Evolutionary conservation across 2,888 invertebrate species (phyloP).

Genomic region (Malachius bipustulatus): DNA sequence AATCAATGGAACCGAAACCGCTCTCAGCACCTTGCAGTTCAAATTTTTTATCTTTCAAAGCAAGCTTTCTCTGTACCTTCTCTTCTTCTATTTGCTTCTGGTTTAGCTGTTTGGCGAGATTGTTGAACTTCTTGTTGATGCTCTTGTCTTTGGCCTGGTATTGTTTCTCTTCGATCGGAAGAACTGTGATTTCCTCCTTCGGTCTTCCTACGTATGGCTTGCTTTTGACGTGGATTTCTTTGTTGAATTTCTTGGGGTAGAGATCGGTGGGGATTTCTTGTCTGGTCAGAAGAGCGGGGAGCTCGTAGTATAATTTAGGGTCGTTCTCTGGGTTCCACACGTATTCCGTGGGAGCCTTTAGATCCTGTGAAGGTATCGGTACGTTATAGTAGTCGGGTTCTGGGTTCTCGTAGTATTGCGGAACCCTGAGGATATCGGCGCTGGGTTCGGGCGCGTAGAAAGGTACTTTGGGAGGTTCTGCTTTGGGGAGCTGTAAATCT

Average conservation of each 20-base stretch:
- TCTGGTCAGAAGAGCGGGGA: conserved; percentile 33
- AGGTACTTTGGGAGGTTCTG: background rate
- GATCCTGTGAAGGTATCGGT: conserved; percentile 37
- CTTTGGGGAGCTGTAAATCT: background rate
- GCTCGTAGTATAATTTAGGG: conserved; percentile 32
- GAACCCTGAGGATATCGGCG: background rate
- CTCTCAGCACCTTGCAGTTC: too few species aligned
- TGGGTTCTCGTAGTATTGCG: conserved; percentile 11
- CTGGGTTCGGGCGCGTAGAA: background rate
- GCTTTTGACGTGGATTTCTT: conserved; percentile 36
- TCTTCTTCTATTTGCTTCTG: conserved; percentile 39
- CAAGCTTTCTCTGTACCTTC: conserved; percentile 30
- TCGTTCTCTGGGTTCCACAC: conserved; percentile 35
- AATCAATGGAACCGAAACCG: too few species aligned
- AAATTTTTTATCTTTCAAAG: too few species aligned
- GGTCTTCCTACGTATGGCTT: conserved; percentile 32
- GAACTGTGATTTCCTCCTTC: conserved; percentile 38
- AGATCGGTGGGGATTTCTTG: conserved; percentile 40
- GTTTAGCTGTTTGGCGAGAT: conserved; percentile 42
- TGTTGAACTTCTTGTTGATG: conserved; percentile 31
- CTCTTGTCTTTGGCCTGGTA: conserved; percentile 29
- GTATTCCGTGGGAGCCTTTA: conserved; percentile 37
- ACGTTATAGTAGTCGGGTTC: conserved; percentile 24
- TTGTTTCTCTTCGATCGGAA: conserved; percentile 36
- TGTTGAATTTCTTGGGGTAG: conserved; percentile 48